Base-by-base conservation (phyloP, 2,113 vertebrate genomes). In the Lamprologus callipterus region DNA sequence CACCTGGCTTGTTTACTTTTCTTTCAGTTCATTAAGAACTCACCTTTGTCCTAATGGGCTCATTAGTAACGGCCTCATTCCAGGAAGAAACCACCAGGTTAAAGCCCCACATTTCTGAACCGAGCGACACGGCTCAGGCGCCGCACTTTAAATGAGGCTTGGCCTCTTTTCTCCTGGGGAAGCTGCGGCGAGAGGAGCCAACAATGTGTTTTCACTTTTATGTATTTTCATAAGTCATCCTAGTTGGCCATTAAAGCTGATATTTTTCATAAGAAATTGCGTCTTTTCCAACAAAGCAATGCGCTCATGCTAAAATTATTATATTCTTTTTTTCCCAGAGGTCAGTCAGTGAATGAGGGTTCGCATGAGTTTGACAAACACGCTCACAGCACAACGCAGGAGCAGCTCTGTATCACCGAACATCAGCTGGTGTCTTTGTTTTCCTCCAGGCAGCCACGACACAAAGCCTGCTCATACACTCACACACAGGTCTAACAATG, bases 1-100 rank as follows among this genome's bases (percentile, higher is more conserved):
- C 93, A 93, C 95, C 94, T 95, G 93, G 85, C 85, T 91, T 94
- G 95, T 96, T 96, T 94, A 90, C 90, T 91, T 90, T 94, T 93
- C 87, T 90, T 75, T 78, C 88, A 35, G 47, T 70, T 90, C 82
- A 40, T 91, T 91, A 87, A 47, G 92, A 85, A 58, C 94, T 94
- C 88, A 95, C 95, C 94, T 96, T 93, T 94, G 95, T 95, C 94
- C 94, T 92, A 45, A 91, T 79, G 91, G 94, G 90, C 94, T 95
- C 95, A 93, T 95, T 94, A 94, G 88, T 85, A 85, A 80, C 86
- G 65, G 93, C 82, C 92, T 80, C 80, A 19, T 83, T 90, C 91
- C 87, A 88, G 85, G 28, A 88, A 90, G 85, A 85, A 92, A 86
- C 49, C 91, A 75, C 37, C 92, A 91, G 94, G 93, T 94, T 93